Percentiles rank a stretch among this genome's conserved stretches.
These are phyloP conservation scores for human (Homo sapiens) DNA, from an alignment of 2,113 vertebrate species.

Conservation along the genomic window DNA sequence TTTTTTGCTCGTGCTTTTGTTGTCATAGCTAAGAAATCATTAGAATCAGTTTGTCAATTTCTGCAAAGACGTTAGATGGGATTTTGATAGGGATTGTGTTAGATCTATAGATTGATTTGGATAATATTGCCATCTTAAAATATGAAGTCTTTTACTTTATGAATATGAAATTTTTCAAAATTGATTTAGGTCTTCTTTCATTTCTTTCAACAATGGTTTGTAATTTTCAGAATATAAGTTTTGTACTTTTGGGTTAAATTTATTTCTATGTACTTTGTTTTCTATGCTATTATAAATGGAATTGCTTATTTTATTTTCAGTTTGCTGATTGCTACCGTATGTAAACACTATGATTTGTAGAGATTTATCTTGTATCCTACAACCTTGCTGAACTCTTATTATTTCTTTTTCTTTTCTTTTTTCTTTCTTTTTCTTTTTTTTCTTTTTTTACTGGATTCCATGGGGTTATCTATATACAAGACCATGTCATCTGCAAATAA, in stretches of 20 bases:
- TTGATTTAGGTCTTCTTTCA: neutral
- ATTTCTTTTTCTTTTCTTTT: neutral
- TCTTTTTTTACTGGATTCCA: neutral
- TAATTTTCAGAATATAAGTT: neutral
- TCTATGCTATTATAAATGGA: neutral
- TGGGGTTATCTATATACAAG: neutral
- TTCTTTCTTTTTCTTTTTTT: neutral
- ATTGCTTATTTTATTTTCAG: neutral
- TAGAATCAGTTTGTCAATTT: neutral
- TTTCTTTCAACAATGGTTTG: neutral
- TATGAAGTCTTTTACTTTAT: neutral
- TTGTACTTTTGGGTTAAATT: neutral
- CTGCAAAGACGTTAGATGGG: neutral
- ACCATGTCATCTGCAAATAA: neutral
- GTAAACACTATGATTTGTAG: neutral
- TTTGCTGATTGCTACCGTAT: neutral
- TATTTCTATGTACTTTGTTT: neutral
- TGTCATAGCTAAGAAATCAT: neutral
- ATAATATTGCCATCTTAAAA: neutral
- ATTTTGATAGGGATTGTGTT: neutral
- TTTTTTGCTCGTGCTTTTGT: neutral
- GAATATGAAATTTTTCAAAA: neutral
- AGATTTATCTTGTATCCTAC: neutral
- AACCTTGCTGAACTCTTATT: neutral
- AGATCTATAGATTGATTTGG: neutral